These are phyloP conservation scores for Eupristina koningsbergeri DNA, from an alignment of 1,140 invertebrate species.

Conservation along the genomic window DNA sequence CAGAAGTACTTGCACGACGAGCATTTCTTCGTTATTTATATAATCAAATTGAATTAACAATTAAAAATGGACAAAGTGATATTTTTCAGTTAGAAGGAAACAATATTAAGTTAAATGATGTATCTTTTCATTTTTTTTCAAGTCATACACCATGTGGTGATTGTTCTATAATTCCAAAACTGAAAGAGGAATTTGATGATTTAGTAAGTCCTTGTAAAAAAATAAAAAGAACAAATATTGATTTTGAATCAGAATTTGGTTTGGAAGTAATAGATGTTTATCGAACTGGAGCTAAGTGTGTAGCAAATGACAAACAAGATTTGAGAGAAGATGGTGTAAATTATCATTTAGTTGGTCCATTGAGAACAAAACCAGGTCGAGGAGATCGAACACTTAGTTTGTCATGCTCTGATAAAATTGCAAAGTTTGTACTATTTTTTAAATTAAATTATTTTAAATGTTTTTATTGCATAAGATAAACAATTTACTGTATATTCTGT, in stretches of 20 bases:
- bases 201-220: slow-evolving; percentile 52
- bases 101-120: slow-evolving; percentile 74
- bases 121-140: slow-evolving; percentile 89
- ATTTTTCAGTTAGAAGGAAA: slow-evolving; percentile 65
- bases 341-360: slow-evolving; percentile 82
- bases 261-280: slow-evolving; percentile 76
- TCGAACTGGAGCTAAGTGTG: slow-evolving; percentile 92
- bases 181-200: slow-evolving; percentile 43
- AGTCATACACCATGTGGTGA: slow-evolving; percentile 94
- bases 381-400: slow-evolving; percentile 91
- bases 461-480: neutral
- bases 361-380: slow-evolving; percentile 93
- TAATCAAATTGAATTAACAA: slow-evolving; percentile 74
- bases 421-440: slow-evolving; percentile 67
- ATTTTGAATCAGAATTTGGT: slow-evolving; percentile 38
- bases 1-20: slow-evolving; percentile 89
- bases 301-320: slow-evolving; percentile 76
- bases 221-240: slow-evolving; percentile 55
- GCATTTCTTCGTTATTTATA: slow-evolving; percentile 87
- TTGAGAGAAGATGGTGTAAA: slow-evolving; percentile 73
- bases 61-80: slow-evolving; percentile 66
- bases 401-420: slow-evolving; percentile 95
- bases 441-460: neutral
- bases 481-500: neutral
- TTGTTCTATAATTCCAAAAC: slow-evolving; percentile 88